These are phyloP conservation scores for Athene cunicularia DNA, from an alignment of 2,113 vertebrate species.

Conservation along the genomic window DNA sequence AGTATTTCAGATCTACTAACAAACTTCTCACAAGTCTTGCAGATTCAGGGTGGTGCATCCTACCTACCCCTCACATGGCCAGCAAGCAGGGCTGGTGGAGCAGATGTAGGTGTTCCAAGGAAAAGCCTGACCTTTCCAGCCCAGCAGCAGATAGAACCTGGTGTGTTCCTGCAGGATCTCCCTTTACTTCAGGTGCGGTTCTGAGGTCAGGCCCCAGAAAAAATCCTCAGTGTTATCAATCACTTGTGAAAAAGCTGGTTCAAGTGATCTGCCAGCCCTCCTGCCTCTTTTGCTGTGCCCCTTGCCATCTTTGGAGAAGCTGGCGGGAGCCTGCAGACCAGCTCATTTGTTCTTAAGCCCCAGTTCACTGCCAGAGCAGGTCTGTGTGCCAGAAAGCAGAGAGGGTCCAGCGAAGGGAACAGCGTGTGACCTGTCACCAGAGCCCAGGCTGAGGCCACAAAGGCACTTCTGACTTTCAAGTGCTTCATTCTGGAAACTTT, in stretches of 20 bases:
- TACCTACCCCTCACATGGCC: background rate
- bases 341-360: background rate
- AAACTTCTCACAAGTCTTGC: background rate
- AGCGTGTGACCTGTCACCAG: background rate
- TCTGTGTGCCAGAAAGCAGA: background rate
- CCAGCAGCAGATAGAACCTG: background rate
- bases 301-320: background rate
- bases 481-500: background rate
- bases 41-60: background rate
- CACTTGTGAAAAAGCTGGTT: background rate
- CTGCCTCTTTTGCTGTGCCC: background rate
- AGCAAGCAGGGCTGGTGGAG: background rate
- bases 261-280: background rate
- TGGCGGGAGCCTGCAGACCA: background rate
- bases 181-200: background rate
- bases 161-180: background rate
- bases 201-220: background rate
- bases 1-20: background rate
- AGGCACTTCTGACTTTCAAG: background rate
- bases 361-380: background rate
- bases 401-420: background rate
- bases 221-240: background rate
- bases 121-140: background rate
- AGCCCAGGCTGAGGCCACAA: background rate
- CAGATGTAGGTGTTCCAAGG: background rate